A percentile compares a stretch with the other conserved stretches of the same genome.
Evolutionary conservation across 23 tunicate genomes (phyloP).

Genomic region (Clavelina lepadiformis): DNA sequence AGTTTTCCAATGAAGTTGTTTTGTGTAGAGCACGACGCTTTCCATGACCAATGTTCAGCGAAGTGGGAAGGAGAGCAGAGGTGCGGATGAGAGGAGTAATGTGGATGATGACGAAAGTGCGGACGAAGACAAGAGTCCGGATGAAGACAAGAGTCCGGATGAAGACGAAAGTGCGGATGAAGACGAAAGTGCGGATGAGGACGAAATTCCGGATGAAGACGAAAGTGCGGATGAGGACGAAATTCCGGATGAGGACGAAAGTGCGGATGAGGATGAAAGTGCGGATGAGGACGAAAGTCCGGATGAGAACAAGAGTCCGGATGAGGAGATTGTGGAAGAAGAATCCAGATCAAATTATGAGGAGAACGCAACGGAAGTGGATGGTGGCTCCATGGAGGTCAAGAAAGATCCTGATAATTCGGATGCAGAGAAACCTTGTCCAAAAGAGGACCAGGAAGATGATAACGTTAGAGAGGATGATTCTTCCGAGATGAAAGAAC

Average conservation of each 20-base stretch:
- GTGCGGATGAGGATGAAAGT: background rate
- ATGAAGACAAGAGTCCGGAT: background rate
- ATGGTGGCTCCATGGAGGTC: background rate
- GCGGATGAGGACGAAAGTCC: background rate
- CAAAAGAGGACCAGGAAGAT: background rate
- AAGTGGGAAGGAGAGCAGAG: background rate
- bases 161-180: constrained; percentile 2
- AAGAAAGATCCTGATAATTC: background rate
- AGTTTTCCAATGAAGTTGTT: too few relatives aligned
- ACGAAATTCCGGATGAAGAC: background rate
- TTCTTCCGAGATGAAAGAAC: too few relatives aligned
- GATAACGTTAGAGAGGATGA: background rate
- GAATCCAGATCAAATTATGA: background rate
- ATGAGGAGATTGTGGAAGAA: background rate
- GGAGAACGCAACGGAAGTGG: background rate
- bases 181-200: background rate
- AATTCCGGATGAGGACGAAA: constrained; percentile 5
- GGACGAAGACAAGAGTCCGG: background rate
- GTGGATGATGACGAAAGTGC: constrained; percentile 4
- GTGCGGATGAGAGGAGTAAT: constrained; percentile 9
- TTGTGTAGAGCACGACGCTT: background rate
- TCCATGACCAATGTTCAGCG: background rate
- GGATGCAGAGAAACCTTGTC: background rate
- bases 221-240: background rate
- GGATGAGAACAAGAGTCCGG: background rate